These are phyloP conservation scores for Cryptoblepharus egeriae DNA, from an alignment of 2,797 vertebrate species.

Conservation along the genomic window DNA sequence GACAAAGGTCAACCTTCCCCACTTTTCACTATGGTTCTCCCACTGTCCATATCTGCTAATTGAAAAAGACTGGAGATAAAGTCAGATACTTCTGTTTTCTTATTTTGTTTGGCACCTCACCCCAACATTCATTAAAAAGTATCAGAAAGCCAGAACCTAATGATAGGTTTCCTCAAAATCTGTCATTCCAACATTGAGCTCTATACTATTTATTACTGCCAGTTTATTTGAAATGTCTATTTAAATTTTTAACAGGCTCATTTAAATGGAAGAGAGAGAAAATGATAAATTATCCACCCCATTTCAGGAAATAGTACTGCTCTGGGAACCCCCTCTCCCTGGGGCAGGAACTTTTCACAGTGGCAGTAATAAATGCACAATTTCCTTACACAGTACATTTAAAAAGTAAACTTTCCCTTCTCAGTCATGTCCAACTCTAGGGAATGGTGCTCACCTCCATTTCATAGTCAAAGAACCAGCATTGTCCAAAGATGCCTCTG, in stretches of 20 bases:
- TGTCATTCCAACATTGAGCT: not conserved
- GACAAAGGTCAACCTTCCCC: too few species aligned
- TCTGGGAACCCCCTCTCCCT: not conserved
- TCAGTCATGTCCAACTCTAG: too few species aligned
- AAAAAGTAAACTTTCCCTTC: too few species aligned
- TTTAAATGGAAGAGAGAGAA: not conserved
- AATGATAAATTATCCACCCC: constrained; percentile 3
- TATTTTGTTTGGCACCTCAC: too few species aligned
- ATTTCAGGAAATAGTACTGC: constrained; percentile 7
- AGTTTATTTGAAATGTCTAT: not conserved
- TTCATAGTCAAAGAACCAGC: too few species aligned
- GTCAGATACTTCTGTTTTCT: too few species aligned
- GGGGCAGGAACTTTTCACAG: constrained; percentile 7
- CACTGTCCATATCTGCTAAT: too few species aligned
- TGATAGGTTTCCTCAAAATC: not conserved
- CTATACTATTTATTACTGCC: not conserved
- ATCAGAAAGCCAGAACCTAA: not conserved
- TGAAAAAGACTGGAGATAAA: too few species aligned
- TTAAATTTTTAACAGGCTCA: constrained; percentile 5
- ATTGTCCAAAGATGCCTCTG: too few species aligned
- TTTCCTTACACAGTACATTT: not conserved
- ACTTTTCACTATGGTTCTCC: too few species aligned
- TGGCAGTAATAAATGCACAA: constrained; percentile 10
- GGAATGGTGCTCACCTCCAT: too few species aligned
- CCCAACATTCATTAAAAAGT: not conserved